A percentile compares a stretch with the other conserved stretches of the same genome.
phyloP scores from a whole-genome alignment of 2,888 invertebrate species.

The Lypha dubia region DNA sequence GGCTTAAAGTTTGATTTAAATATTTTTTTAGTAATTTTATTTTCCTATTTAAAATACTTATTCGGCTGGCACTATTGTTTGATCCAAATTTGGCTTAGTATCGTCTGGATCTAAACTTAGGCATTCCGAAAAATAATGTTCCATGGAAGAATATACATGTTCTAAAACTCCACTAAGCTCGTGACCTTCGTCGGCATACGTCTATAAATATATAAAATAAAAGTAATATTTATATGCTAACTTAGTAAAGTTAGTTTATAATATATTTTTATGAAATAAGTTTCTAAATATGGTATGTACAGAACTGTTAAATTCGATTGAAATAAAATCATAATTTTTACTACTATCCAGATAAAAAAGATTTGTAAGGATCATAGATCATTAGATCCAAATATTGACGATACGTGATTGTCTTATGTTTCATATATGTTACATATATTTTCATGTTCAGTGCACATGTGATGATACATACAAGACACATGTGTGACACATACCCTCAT shows the following conservation, averaged over 20 bases:
- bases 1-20: conserved; percentile 65
- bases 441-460: too few species aligned
- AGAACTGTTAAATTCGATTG: too few species aligned
- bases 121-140: conserved; percentile 95
- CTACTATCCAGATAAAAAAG: too few species aligned
- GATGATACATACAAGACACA: too few species aligned
- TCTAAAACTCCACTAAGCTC: conserved; percentile 92
- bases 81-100: conserved; percentile 85
- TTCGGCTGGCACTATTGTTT: conserved; percentile 81
- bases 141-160: conserved; percentile 96
- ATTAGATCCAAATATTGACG: too few species aligned
- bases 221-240: background rate
- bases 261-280: background rate
- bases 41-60: conserved; percentile 71
- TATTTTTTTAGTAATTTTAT: conserved; percentile 24
- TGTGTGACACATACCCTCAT: too few species aligned
- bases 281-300: too few species aligned
- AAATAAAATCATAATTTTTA: too few species aligned
- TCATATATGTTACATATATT: too few species aligned
- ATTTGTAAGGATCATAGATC: too few species aligned
- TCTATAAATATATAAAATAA: conserved; percentile 85
- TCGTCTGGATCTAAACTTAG: conserved; percentile 93
- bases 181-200: conserved; percentile 96
- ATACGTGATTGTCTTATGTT: too few species aligned
- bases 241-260: too few species aligned